Conservation (phyloP, 2,888 invertebrate species). For the Pseudococcus longispinus region DNA sequence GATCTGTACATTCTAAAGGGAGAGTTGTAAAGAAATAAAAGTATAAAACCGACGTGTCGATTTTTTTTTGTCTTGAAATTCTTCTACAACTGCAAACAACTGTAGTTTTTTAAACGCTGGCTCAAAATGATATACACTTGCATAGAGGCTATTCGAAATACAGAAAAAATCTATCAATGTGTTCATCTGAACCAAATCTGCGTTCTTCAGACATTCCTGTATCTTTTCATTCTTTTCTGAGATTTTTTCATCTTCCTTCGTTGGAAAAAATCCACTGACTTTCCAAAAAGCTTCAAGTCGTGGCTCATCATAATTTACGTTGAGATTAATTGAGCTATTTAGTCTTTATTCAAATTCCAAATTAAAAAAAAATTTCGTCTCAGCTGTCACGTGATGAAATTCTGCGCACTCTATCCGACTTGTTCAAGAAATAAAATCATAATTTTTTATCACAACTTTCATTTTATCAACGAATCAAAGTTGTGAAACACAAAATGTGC, state of each 20-base stretch:
- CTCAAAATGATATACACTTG: no score
- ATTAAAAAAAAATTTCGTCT: no score
- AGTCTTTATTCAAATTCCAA: no score
- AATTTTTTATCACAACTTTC: no score
- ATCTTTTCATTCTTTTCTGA: no score
- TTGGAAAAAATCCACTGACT: constrained; percentile 74
- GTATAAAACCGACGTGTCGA: background rate
- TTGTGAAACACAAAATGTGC: no score
- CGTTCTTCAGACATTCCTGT: constrained; percentile 64
- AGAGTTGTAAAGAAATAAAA: constrained; percentile 9
- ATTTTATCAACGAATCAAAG: no score
- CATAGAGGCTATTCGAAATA: constrained; percentile 73
- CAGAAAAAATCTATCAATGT: constrained; percentile 73
- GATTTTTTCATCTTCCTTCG: constrained; percentile 61
- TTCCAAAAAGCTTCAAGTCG: constrained; percentile 87
- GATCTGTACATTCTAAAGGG: constrained; percentile 29
- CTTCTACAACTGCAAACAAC: background rate
- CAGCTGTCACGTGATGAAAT: no score
- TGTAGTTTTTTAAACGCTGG: no score
- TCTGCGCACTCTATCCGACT: no score
- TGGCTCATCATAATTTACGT: constrained; percentile 79
- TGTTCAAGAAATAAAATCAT: no score
- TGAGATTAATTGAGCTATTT: no score
- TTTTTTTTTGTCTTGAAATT: background rate
- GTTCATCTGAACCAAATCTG: constrained; percentile 67